phyloP scores from a whole-genome alignment of 2,113 vertebrate genomes.

The Microtus richardsoni region DNA sequence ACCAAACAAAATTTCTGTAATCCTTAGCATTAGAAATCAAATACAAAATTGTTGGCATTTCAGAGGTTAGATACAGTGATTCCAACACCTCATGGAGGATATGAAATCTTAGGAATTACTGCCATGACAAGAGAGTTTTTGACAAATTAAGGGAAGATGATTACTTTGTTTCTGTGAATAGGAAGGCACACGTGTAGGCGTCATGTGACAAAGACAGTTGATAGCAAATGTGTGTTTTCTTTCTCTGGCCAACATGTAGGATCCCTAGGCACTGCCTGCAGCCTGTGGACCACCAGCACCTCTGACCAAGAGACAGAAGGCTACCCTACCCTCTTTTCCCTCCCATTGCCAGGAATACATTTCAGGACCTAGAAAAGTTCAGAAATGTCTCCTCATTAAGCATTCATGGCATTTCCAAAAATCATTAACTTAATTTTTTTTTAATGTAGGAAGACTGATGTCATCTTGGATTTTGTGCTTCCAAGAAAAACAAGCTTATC shows the following conservation, averaged over 20 bases:
- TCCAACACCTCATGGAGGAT: neutral
- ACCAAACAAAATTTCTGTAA: constrained; percentile 2
- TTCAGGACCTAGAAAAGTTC: neutral
- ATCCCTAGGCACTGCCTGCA: neutral
- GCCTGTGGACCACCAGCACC: neutral
- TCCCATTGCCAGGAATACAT: neutral
- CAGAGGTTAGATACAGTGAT: neutral
- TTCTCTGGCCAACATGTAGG: neutral
- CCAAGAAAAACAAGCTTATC: constrained; percentile 96
- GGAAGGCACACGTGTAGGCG: neutral
- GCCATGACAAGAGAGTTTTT: neutral
- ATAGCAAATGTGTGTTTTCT: neutral
- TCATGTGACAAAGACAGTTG: neutral
- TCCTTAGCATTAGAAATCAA: neutral
- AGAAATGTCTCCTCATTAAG: constrained; percentile 48
- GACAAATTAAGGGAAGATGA: neutral
- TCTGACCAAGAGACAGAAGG: neutral
- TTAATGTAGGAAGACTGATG: constrained; percentile 91
- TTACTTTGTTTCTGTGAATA: neutral
- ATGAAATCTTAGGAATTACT: neutral
- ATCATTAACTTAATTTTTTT: constrained; percentile 68
- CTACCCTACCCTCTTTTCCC: neutral
- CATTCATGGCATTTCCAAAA: constrained; percentile 21
- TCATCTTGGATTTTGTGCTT: constrained; percentile 94
- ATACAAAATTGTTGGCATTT: neutral